Percentiles rank a stretch among this genome's conserved stretches.
phyloP scores from a whole-genome alignment of 2,113 vertebrate species.

The Stercorarius parasiticus region DNA sequence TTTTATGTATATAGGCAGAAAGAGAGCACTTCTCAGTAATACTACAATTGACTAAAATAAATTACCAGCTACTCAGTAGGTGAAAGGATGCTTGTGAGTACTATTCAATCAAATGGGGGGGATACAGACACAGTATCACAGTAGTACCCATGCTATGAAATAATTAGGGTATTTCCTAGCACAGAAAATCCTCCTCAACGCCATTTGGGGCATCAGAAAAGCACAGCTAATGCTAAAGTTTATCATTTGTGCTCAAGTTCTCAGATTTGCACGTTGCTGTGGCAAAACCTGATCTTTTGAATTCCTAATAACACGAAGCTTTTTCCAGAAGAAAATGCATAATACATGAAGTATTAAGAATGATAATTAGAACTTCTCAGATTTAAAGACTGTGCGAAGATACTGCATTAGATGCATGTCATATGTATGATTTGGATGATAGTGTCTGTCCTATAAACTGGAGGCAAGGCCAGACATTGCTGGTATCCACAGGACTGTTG shows the following conservation, averaged over 20 bases:
- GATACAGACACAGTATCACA: neutral
- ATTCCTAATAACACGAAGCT: neutral
- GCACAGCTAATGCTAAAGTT: neutral
- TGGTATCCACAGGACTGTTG: neutral
- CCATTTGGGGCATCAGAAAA: neutral
- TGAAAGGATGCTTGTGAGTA: neutral
- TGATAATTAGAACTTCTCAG: neutral
- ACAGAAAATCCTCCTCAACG: neutral
- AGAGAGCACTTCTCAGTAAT: neutral
- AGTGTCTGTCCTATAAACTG: neutral
- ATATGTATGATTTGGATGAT: neutral
- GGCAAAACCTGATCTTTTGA: neutral
- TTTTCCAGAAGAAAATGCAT: neutral
- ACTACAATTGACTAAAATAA: neutral
- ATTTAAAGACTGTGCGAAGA: neutral
- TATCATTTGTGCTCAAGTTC: neutral
- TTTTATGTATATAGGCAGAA: neutral
- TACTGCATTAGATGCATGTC: neutral
- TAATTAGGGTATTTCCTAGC: neutral
- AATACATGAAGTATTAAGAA: neutral
- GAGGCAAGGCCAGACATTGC: neutral
- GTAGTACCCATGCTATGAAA: neutral
- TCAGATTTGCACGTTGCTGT: neutral
- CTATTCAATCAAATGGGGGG: neutral
- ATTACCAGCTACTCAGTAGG: neutral